phyloP scores from a whole-genome alignment of 2,113 vertebrate species.

The Megaceryle maxima region DNA sequence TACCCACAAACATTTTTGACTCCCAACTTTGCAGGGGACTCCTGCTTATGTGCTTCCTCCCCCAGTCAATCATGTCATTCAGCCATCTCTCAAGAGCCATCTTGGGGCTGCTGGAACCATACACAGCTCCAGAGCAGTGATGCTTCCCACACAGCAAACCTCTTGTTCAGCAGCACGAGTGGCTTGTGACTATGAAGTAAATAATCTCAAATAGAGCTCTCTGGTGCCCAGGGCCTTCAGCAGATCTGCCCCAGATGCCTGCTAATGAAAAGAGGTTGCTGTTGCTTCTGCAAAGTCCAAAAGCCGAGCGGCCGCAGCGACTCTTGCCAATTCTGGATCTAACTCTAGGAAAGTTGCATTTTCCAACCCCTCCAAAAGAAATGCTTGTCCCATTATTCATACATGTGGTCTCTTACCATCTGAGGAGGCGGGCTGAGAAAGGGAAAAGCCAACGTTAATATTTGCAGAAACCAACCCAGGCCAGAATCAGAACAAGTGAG shows the following conservation, averaged over 20 bases:
- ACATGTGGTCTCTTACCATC: constrained; percentile 26
- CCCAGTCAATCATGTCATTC: neutral
- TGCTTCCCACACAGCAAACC: neutral
- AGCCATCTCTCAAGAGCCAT: neutral
- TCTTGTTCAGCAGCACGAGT: rapidly evolving
- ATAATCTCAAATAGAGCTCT: neutral
- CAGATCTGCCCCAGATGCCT: neutral
- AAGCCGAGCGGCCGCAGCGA: neutral
- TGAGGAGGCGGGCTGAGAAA: constrained; percentile 12
- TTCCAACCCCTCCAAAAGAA: constrained; percentile 50
- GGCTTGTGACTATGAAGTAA: neutral
- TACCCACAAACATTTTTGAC: neutral
- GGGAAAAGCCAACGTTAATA: constrained; percentile 46
- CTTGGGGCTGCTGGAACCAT: neutral
- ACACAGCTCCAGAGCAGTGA: neutral
- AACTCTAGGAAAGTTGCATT: constrained; percentile 50
- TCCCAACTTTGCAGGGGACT: rapidly evolving
- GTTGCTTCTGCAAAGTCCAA: neutral
- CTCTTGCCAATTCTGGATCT: constrained; percentile 33
- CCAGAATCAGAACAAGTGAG: constrained; percentile 12
- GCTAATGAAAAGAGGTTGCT: neutral
- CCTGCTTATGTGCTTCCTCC: neutral
- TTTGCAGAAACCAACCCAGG: constrained; percentile 42
- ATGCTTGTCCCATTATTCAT: constrained; percentile 57
- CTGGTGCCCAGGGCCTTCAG: neutral